phyloP scores from a whole-genome alignment of 2,888 invertebrate species.

The Hirtodrosophila confusa region DNA sequence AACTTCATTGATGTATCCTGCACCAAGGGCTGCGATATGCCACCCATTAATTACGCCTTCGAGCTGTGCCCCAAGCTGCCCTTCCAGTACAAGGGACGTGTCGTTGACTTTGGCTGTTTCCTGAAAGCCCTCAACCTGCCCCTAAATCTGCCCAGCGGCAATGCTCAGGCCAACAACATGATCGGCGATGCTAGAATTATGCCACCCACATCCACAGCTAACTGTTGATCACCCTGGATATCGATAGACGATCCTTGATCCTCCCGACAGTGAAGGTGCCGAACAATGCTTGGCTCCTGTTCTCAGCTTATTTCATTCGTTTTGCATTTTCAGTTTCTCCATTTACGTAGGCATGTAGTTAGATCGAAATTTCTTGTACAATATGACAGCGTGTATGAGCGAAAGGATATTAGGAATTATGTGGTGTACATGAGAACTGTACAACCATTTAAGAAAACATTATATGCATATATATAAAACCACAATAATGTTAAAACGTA shows the following conservation, averaged over 20 bases:
- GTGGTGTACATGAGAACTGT: background rate
- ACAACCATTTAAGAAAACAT: slow-evolving; percentile 9
- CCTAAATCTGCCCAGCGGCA: slow-evolving; percentile 32
- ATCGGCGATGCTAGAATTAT: slow-evolving; percentile 36
- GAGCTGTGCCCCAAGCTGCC: slow-evolving; percentile 83
- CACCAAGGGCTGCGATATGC: slow-evolving; percentile 77
- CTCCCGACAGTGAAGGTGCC: background rate
- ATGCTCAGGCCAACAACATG: slow-evolving; percentile 22
- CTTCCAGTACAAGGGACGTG: slow-evolving; percentile 78
- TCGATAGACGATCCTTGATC: background rate
- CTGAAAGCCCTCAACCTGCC: slow-evolving; percentile 77
- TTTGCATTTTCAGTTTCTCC: slow-evolving; percentile 3
- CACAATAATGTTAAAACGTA: slow-evolving; percentile 5
- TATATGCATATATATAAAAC: background rate
- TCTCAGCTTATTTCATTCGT: slow-evolving; percentile 14
- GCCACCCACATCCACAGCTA: slow-evolving; percentile 21
- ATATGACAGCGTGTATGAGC: background rate
- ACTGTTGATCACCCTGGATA: slow-evolving; percentile 16
- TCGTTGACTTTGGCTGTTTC: slow-evolving; percentile 82
- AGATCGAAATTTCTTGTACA: slow-evolving; percentile 39
- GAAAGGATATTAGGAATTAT: slow-evolving; percentile 37
- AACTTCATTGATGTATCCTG: slow-evolving; percentile 89
- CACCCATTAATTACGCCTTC: slow-evolving; percentile 82
- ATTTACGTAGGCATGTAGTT: slow-evolving; percentile 3
- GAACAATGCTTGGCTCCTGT: background rate